Base-by-base conservation (phyloP, 2,113 vertebrate species). In the Nipponia nippon region DNA sequence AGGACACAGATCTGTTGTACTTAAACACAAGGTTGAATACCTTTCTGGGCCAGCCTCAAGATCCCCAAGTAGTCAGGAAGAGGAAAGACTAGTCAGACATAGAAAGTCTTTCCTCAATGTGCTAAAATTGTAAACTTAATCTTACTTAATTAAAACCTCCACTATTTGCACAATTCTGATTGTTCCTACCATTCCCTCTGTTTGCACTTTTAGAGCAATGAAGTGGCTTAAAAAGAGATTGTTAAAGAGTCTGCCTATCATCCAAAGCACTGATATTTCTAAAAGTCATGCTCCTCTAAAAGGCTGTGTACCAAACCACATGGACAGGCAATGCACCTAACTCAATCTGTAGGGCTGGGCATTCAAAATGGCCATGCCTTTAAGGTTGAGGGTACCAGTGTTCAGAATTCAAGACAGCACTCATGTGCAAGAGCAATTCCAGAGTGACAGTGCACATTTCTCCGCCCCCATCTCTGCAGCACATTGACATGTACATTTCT, bases 61-160 rank as follows among this genome's bases (percentile, higher is more conserved):
- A 69, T 19, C 10, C n/a, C 38, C 61, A 63, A 58, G 36, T 40
- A 89, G 61, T 55, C 49, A 79, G 50, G 47, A 90, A 79, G 20
- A 91, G 20, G 47, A 69, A 90, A 72, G 59, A 62, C 46, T 42
- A 83, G 72, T 44, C 47, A 84, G 27, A 75, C 27, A 55, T 13
- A 84, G 52, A 75, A 89, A 83, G 11, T 29, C 66, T 87, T 72
- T 77, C 73, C 16, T 81, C 63, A 34, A 26, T 32, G 69, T 56
- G 61, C 36, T 80, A 96, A 93, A 96, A 93, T 52, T 17, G 71
- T 69, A 88, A 94, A 88, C 56, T 66, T 73, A 73, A 87, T 73
- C 80, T 92, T 91, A 81, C 46, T 90, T 63, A 94, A 87, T 96
- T 90, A 90, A 95, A 93, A 88, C 11, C 34, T 92, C 44, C 30